A percentile compares a stretch with the other conserved stretches of the same genome.
These are phyloP conservation scores for Paraescarpia echinospica DNA, from an alignment of 1,140 invertebrate species.

Conservation along the genomic window DNA sequence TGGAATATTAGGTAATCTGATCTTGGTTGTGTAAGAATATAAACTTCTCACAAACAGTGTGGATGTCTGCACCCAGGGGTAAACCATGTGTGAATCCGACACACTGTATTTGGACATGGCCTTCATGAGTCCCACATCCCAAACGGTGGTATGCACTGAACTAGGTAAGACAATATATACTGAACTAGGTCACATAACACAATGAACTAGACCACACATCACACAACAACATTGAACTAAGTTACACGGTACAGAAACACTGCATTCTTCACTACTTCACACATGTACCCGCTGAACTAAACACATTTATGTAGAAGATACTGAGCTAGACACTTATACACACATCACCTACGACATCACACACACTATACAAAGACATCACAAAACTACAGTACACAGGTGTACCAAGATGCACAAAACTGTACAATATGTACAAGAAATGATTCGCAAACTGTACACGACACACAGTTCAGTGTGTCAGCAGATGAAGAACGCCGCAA, in stretches of 20 bases:
- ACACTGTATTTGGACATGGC: not conserved
- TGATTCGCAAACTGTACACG: not conserved
- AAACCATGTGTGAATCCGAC: not conserved
- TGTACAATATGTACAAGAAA: not conserved
- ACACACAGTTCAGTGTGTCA: not conserved
- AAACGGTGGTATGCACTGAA: not conserved
- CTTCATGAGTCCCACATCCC: not conserved
- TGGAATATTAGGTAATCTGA: not conserved
- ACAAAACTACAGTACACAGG: not conserved
- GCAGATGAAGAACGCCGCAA: not conserved
- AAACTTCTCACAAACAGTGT: not conserved
- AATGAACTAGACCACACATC: no score
- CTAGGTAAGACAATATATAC: no score
- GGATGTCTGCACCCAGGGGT: no score
- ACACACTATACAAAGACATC: not conserved
- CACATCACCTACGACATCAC: not conserved
- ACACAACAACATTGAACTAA: no score
- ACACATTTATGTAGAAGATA: not conserved
- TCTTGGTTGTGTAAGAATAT: not conserved
- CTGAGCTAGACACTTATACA: not conserved
- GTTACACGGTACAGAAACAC: no score
- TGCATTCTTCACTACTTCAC: no score
- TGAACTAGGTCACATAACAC: no score
- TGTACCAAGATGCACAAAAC: not conserved
- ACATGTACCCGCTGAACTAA: not conserved